Percentiles rank a stretch among this genome's conserved stretches.
Conservation (phyloP, 1,140 invertebrate species). For the Nilaparvata lugens region DNA sequence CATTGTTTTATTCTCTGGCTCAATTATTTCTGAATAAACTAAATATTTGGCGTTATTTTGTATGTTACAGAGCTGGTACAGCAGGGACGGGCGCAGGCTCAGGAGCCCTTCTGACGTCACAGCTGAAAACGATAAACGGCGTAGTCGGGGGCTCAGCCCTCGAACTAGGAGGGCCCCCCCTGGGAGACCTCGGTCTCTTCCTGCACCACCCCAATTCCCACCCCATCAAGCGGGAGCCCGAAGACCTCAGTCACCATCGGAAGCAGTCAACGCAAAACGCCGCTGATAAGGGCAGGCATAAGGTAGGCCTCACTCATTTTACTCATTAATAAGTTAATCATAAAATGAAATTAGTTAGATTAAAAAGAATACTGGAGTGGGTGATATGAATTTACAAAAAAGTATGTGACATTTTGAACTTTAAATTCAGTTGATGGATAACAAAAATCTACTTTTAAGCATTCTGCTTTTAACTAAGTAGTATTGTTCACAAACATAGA, state of each 20-base stretch:
- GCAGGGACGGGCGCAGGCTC: slow-evolving; percentile 38
- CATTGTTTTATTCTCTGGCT: too few relatives aligned
- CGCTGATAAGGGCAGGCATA: slow-evolving; percentile 32
- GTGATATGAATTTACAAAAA: too few relatives aligned
- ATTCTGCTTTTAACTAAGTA: too few relatives aligned
- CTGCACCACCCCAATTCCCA: slow-evolving; percentile 44
- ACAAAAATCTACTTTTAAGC: too few relatives aligned
- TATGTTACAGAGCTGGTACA: slow-evolving; percentile 26
- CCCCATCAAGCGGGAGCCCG: slow-evolving; percentile 53
- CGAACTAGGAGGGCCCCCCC: slow-evolving; percentile 39
- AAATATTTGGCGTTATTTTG: background rate
- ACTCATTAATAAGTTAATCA: too few relatives aligned
- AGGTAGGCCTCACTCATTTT: too few relatives aligned
- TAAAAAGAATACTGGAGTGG: too few relatives aligned
- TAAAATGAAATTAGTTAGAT: too few relatives aligned
- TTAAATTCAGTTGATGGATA: too few relatives aligned
- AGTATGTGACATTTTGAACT: too few relatives aligned
- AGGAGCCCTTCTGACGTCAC: slow-evolving; percentile 32
- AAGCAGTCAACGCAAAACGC: slow-evolving; percentile 31
- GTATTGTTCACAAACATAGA: too few relatives aligned
- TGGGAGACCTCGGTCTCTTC: slow-evolving; percentile 50
- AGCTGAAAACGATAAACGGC: slow-evolving; percentile 45
- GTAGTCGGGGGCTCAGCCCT: slow-evolving; percentile 43
- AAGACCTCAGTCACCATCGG: slow-evolving; percentile 46
- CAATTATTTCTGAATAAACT: too few relatives aligned